A percentile compares a stretch with the other conserved stretches of the same genome.
Conservation (phyloP, 1,140 invertebrate genomes). For the Rhynchophorus ferrugineus region DNA sequence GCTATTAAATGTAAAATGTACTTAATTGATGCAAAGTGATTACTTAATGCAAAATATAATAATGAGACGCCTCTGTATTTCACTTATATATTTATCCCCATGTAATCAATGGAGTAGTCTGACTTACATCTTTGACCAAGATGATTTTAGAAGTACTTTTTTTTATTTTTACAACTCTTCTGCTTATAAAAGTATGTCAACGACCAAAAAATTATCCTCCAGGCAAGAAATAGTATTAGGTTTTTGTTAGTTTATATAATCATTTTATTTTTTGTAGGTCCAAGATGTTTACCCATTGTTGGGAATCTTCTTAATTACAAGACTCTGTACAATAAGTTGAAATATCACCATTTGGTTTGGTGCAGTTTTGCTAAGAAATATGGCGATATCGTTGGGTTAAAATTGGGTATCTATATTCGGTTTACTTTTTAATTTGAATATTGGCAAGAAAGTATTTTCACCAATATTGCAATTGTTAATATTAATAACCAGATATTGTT, state of each 20-base stretch:
- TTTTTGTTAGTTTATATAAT: too few species aligned
- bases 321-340: slow-evolving; percentile 44
- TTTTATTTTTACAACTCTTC: too few species aligned
- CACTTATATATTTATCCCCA: too few species aligned
- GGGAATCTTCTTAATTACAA: slow-evolving; percentile 55
- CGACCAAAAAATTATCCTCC: slow-evolving; percentile 25
- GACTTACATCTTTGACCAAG: too few species aligned
- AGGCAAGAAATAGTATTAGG: slow-evolving; percentile 10
- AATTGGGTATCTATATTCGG: slow-evolving; percentile 42
- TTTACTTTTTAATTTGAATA: slow-evolving; percentile 1
- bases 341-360: slow-evolving; percentile 57
- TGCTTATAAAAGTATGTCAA: too few species aligned
- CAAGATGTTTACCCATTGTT: slow-evolving; percentile 56
- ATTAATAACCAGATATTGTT: not conserved
- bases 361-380: slow-evolving; percentile 51
- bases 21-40: too few species aligned
- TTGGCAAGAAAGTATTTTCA: not conserved
- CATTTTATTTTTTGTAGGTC: too few species aligned
- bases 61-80: too few species aligned
- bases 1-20: too few species aligned
- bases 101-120: too few species aligned
- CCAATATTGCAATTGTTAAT: not conserved
- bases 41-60: too few species aligned
- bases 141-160: too few species aligned
- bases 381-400: slow-evolving; percentile 55